Evolutionary conservation across 2,888 invertebrate genomes (phyloP).

Genomic region (Diarsia brunnea): DNA sequence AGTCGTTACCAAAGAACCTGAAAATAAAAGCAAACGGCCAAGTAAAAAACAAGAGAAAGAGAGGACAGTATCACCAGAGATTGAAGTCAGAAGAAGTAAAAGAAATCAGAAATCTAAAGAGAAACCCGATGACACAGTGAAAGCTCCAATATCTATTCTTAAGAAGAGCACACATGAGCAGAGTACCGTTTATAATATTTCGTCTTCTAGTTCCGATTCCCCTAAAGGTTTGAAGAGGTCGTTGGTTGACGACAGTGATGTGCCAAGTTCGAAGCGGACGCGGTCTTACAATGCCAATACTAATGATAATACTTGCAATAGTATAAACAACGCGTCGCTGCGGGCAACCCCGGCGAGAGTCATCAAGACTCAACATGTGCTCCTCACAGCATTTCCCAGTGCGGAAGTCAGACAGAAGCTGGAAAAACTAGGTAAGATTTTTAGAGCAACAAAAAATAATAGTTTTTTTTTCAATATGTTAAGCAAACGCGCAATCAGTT

Average conservation of each 20-base stretch:
- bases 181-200: conserved; percentile 80
- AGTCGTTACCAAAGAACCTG: conserved; percentile 39
- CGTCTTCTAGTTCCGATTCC: conserved; percentile 76
- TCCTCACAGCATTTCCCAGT: conserved; percentile 84
- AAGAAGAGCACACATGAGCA: conserved; percentile 73
- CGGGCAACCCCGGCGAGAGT: conserved; percentile 74
- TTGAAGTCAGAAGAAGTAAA: conserved; percentile 78
- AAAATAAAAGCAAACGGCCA: conserved; percentile 46
- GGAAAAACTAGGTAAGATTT: conserved; percentile 79
- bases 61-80: conserved; percentile 66
- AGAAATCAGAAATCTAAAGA: conserved; percentile 73
- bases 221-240: conserved; percentile 75
- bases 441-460: neutral
- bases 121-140: conserved; percentile 60
- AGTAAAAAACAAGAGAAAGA: conserved; percentile 52
- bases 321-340: conserved; percentile 60
- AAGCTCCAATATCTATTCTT: conserved; percentile 65
- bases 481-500: neutral
- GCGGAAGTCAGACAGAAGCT: conserved; percentile 79
- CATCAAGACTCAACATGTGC: conserved; percentile 76
- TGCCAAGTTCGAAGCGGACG: conserved; percentile 75
- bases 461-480: neutral
- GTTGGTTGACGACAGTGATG: conserved; percentile 66
- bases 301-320: conserved; percentile 34
- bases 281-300: conserved; percentile 58